Percentiles rank a stretch among this genome's conserved stretches.
phyloP scores from a whole-genome alignment of 2,113 vertebrate species.

The human region GRCh38 chr1:70046501-70047000 shows the following conservation, averaged over 20 bases:
- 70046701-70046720: not conserved
- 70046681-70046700: not conserved
- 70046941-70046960: not conserved
- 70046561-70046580: not conserved
- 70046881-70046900: not conserved
- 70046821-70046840: not conserved
- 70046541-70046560: not conserved
- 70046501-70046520: not conserved
- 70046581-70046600: not conserved
- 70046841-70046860: not conserved
- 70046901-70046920: not conserved
- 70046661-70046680: not conserved
- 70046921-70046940: not conserved
- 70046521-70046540: not conserved
- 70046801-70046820: not conserved
- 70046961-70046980: not conserved
- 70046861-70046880: not conserved
- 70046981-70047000: constrained; percentile 10
- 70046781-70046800: not conserved
- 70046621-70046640: not conserved
- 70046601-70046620: not conserved
- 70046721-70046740: not conserved
- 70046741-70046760: not conserved
- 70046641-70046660: not conserved
- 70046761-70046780: not conserved